A percentile compares a stretch with the other conserved stretches of the same genome.
Evolutionary conservation across 2,797 vertebrate species (phyloP).

Genomic region (Acrossocheilus wenchowensis): DNA sequence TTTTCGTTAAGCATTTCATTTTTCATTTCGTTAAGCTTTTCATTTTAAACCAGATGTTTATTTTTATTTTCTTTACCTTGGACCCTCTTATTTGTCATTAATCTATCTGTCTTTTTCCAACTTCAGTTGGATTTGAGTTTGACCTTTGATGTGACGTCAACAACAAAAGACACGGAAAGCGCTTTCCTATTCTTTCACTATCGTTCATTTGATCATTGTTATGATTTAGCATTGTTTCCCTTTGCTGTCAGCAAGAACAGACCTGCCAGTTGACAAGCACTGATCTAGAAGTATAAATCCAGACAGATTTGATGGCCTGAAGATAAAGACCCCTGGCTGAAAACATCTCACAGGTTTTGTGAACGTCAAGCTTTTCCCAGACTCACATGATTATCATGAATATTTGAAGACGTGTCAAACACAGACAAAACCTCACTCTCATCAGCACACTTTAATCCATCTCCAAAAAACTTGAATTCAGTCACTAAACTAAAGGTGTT

Average conservation of each 20-base stretch:
- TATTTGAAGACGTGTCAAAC: constrained; percentile 77
- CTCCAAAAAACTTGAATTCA: neutral
- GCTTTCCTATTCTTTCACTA: neutral
- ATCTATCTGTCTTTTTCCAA: neutral
- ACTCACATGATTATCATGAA: constrained; percentile 63
- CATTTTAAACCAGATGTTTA: neutral
- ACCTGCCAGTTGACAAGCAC: neutral
- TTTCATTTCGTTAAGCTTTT: no score
- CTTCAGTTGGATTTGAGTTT: neutral
- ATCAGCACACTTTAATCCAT: constrained; percentile 61
- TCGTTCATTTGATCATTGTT: neutral
- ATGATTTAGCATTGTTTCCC: neutral
- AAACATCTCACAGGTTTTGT: constrained; percentile 11
- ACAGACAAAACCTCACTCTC: constrained; percentile 78
- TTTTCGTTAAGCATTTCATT: no score
- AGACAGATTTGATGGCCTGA: constrained; percentile 3
- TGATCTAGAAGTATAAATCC: neutral
- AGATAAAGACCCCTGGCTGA: constrained; percentile 4
- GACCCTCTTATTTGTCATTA: neutral
- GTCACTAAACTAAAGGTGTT: neutral
- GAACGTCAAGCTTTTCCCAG: neutral
- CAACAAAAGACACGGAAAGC: constrained; percentile 6
- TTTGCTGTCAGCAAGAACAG: neutral
- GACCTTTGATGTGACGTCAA: neutral
- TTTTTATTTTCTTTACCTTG: neutral